Evolutionary conservation across 2,113 vertebrate genomes (phyloP), one percentile per base, ranked within the genome.

Genomic region (Nerophis lumbriciformis): DNA sequence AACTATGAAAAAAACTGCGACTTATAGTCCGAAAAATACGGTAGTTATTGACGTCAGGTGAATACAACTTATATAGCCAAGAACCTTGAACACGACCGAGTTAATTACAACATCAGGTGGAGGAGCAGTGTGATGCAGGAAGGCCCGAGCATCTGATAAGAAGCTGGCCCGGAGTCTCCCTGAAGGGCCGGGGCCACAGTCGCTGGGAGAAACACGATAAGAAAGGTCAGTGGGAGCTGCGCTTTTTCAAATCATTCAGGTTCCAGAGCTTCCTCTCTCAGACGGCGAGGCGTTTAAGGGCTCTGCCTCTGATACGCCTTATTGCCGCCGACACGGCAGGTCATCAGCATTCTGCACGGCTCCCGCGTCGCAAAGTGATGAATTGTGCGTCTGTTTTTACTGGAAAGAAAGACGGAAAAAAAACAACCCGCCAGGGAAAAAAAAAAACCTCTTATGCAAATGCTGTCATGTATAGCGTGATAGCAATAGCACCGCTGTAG

Each of bases 151-250:
- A 14, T 35, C 59, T 59, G 55, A 66, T 50, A 71, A 69, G 49
- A 63, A 61, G 47, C 51, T 52, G 52, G 60, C 56, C 28, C 62
- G 9, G 57, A 66, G 11, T 21, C 47, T 69, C 55, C 60, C 44
- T 36, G n/a, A 76, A 52, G 39, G 57, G 60, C 15, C 50, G 54
- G 39, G 60, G 15, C 50, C 47, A 35, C 56, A 71, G 59, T 65
- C 54, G 53, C 38, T 71, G 58, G 44, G 58, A 61, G 72, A 64
- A 70, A 47, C 6, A 64, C 9, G 10, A 58, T 56, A 63, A 59
- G 65, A 82, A 77, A 78, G 66, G 75, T 73, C 69, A 80, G 37
- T 16, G 6, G n/a, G 55, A 69, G 63, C 59, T 73, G 45, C 36
- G 51, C 57, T 42, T 51, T 74, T 69, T 63, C 28, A 70, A 61